A percentile compares a stretch with the other conserved stretches of the same genome.
Conservation (phyloP, 2,797 vertebrate genomes). For the Mormyrops attenuatus region DNA sequence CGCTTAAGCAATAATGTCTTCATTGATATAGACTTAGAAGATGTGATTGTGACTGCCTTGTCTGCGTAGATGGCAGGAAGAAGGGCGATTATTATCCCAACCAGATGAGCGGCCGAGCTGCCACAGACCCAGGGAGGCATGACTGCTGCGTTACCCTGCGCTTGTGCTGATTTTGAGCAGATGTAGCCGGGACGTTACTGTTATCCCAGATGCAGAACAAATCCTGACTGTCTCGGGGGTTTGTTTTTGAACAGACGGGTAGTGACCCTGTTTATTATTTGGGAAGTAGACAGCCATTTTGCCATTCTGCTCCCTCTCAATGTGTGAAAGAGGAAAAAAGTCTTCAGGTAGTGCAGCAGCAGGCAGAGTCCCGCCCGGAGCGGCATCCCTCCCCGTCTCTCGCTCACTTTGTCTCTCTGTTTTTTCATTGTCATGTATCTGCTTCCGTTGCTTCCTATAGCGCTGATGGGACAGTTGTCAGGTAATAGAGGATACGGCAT, state of each 20-base stretch:
- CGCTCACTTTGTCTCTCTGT: not conserved
- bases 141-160: not conserved
- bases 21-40: not conserved
- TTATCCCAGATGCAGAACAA: not conserved
- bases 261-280: not conserved
- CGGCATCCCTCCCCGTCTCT: not conserved
- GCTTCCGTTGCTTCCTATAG: not conserved
- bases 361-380: not conserved
- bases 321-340: not conserved
- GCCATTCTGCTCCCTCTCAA: not conserved
- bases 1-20: not conserved
- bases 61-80: not conserved
- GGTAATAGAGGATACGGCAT: not conserved
- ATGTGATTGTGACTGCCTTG: not conserved
- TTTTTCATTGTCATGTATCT: not conserved
- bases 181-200: not conserved
- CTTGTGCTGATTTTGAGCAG: not conserved
- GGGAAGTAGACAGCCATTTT: not conserved
- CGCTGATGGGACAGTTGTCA: not conserved
- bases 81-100: not conserved
- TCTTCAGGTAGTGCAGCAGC: no score
- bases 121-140: not conserved
- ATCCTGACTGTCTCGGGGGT: not conserved
- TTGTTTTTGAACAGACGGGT: not conserved
- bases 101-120: not conserved